These are phyloP conservation scores for Progne subis DNA, from an alignment of 2,113 vertebrate species.

Conservation along the genomic window DNA sequence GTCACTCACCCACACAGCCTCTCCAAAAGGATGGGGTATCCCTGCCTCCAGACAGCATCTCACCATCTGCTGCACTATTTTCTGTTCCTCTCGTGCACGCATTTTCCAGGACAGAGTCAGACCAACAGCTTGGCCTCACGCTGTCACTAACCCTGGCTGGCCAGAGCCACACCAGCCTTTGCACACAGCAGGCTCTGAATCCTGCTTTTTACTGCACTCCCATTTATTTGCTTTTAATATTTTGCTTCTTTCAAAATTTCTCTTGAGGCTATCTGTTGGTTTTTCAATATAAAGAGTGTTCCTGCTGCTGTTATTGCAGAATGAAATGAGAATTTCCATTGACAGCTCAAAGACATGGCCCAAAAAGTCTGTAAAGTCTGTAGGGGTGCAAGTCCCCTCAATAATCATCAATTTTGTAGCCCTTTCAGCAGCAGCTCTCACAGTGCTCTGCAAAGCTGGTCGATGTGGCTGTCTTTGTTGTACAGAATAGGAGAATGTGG, in stretches of 20 bases:
- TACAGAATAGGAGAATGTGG: neutral
- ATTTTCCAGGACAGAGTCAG: neutral
- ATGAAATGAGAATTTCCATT: neutral
- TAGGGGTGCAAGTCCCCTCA: fast-evolving
- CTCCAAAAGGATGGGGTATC: slow-evolving; percentile 30
- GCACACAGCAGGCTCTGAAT: neutral
- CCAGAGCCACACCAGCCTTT: neutral
- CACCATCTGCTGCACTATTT: slow-evolving; percentile 16
- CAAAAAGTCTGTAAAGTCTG: neutral
- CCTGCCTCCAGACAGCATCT: slow-evolving; percentile 9
- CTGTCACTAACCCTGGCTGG: neutral
- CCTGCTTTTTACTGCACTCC: neutral
- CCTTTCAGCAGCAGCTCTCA: neutral
- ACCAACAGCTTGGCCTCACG: neutral
- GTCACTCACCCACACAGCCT: neutral
- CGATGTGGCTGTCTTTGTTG: neutral
- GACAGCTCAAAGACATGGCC: neutral
- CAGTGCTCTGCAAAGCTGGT: neutral
- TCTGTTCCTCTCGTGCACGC: fast-evolving
- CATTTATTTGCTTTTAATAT: neutral
- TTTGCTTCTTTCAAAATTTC: neutral
- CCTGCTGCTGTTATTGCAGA: neutral
- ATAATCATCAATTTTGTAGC: neutral
- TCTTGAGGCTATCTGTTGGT: neutral
- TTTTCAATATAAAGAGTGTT: neutral